These are phyloP conservation scores for Acrossocheilus fasciatus DNA, from an alignment of 2,797 vertebrate species.

Conservation along the genomic window DNA sequence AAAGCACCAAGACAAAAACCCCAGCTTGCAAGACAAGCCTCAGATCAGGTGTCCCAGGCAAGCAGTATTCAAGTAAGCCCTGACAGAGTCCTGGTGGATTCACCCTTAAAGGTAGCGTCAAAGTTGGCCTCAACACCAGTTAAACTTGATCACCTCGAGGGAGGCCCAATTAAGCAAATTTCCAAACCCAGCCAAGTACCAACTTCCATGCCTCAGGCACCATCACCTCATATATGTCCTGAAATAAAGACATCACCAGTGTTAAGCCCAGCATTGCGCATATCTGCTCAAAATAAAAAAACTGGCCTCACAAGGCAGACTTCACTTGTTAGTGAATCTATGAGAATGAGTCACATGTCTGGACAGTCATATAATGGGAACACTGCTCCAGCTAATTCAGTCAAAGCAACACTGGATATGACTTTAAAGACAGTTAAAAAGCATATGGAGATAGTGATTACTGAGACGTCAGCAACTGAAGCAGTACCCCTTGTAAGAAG, in stretches of 20 bases:
- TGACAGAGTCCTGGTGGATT: slow-evolving; percentile 71
- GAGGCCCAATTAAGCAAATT: background rate
- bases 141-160: slow-evolving; percentile 59
- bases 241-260: slow-evolving; percentile 31
- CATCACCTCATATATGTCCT: slow-evolving; percentile 42
- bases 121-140: background rate
- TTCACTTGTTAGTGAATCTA: slow-evolving; percentile 37
- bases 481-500: slow-evolving; percentile 56
- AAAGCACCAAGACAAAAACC: slow-evolving; percentile 44
- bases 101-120: slow-evolving; percentile 52
- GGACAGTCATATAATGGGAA: slow-evolving; percentile 17
- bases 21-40: slow-evolving; percentile 7
- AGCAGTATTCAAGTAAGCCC: slow-evolving; percentile 52
- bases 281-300: slow-evolving; percentile 15
- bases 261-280: slow-evolving; percentile 17
- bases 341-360: slow-evolving; percentile 10
- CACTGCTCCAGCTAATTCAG: slow-evolving; percentile 54
- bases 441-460: slow-evolving; percentile 33
- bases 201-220: background rate
- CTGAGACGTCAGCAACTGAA: slow-evolving; percentile 34
- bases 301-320: slow-evolving; percentile 34
- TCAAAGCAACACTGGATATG: slow-evolving; percentile 59
- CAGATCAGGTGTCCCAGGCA: slow-evolving; percentile 43
- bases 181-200: slow-evolving; percentile 7
- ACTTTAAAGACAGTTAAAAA: slow-evolving; percentile 41